Base-by-base conservation (phyloP, 2,888 invertebrate genomes). In the Pemphredon lugubris region DNA sequence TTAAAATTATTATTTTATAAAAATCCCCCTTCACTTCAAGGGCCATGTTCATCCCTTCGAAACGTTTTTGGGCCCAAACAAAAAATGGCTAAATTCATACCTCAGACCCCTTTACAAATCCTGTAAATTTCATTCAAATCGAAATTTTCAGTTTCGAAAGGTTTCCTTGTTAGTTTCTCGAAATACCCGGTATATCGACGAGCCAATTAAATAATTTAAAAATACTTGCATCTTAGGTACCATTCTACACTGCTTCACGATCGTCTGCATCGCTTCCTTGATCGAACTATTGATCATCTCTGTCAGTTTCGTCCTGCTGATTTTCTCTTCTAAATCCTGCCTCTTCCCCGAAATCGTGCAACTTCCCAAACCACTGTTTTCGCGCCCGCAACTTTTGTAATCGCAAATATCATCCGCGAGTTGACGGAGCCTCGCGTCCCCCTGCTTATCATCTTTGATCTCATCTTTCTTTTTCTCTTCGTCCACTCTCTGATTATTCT, bases 211-310 rank as follows among this genome's bases (percentile, higher is more conserved):
- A n/a, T n/a, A n/a, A n/a, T n/a, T n/a, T n/a, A n/a, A n/a, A n/a
- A 73, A 75, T 73, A 78, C 70, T 78, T 63, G 79, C 74, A 70
- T 80, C 77, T 59, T 73, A 77, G 44, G 47, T 80, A 80, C 75
- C 78, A 80, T 77, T 75, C 66, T 66, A 50, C 75, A 77, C 34
- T 81, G 75, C 54, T 77, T 77, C n/a, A 80, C 81, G 13, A 84
- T 79, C 32, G 58, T 81, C 48, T 83, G 42, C 32, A 84, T 59
- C 6, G 84, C 83, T 54, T 84, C 81, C 57, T 84, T 86, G 37
- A 83, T 81, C 32, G 84, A 84, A 42, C 58, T 80, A 54, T 83
- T 83, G 6, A 84, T 83, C 9, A 84, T 75, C 40, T 83, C 81
- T 6, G 66, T 81, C 11, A 84, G 54, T 40, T 80, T 76, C 0